phyloP scores from a whole-genome alignment of 2,113 vertebrate species.

The Gracilinanus agilis region DNA sequence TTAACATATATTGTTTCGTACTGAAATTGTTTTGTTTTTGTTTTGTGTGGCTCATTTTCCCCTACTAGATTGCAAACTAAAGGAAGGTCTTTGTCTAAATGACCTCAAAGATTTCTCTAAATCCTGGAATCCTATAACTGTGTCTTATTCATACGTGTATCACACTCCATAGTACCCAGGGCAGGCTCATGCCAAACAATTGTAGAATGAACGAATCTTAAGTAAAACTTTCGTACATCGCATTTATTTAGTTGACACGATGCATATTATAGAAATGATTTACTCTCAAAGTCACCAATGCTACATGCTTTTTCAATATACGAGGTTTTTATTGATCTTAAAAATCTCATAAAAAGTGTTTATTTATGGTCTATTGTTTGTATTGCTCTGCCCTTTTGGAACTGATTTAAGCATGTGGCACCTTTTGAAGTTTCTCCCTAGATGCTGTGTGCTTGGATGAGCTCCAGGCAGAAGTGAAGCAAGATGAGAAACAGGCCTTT shows the following conservation, averaged over 20 bases:
- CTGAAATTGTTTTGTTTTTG: background rate
- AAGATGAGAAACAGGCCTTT: background rate
- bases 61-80: background rate
- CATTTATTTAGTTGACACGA: background rate
- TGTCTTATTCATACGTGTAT: background rate
- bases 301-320: background rate
- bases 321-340: background rate
- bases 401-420: background rate
- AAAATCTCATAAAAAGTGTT: background rate
- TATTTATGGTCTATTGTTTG: background rate
- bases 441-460: background rate
- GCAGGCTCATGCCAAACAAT: background rate
- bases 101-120: background rate
- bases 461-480: background rate
- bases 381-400: background rate
- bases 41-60: background rate
- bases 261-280: background rate
- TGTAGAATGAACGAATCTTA: background rate
- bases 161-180: background rate
- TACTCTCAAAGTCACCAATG: background rate
- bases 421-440: background rate
- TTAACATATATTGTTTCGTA: no score
- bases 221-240: background rate
- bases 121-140: background rate
- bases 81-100: background rate